phyloP scores from a whole-genome alignment of 2,888 invertebrate species.

The Coenonympha glycerion region DNA sequence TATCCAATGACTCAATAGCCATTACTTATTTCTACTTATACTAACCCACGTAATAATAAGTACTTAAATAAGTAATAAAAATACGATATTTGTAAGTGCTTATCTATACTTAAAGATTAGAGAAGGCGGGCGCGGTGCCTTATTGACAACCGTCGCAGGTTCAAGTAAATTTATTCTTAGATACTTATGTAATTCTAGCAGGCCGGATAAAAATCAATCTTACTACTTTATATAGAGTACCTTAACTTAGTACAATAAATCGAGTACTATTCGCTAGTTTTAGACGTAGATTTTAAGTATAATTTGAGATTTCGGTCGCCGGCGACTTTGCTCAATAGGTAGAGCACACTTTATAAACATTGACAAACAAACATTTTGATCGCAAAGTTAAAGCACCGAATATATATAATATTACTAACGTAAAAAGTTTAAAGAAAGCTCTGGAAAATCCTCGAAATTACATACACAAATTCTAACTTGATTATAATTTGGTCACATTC shows the following conservation, averaged over 20 bases:
- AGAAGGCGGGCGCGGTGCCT: neutral
- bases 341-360: constrained; percentile 46
- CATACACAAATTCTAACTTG: too few relatives aligned
- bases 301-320: constrained; percentile 29
- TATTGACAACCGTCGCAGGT: neutral
- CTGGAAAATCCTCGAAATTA: too few relatives aligned
- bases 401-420: too few relatives aligned
- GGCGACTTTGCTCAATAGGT: constrained; percentile 41
- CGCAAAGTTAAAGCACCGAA: too few relatives aligned
- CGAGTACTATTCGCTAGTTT: neutral
- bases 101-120: neutral
- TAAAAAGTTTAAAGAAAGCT: too few relatives aligned
- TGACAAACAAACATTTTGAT: constrained; percentile 48
- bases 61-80: too few relatives aligned
- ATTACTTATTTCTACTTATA: constrained; percentile 4
- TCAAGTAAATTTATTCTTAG: neutral
- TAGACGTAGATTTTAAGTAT: neutral
- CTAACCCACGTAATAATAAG: too few relatives aligned
- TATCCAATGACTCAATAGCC: neutral
- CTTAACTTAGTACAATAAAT: too few relatives aligned
- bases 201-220: neutral
- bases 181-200: neutral
- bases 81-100: neutral
- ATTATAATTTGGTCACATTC: too few relatives aligned
- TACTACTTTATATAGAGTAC: neutral